These are phyloP conservation scores for Spilogale gracilis DNA, from an alignment of 2,113 vertebrate species.

Conservation along the genomic window DNA sequence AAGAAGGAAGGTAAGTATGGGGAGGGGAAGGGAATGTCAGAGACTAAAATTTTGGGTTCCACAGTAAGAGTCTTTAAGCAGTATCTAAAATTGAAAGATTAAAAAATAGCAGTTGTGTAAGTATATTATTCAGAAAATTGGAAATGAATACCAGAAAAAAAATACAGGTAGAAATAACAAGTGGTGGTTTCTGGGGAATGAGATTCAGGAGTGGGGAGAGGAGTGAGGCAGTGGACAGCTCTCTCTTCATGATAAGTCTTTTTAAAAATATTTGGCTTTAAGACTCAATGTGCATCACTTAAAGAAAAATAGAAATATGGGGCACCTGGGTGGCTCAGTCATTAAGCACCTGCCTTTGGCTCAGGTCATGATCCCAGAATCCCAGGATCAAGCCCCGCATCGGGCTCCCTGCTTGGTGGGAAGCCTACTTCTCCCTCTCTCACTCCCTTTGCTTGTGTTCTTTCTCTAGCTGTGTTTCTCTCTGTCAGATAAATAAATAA, in stretches of 20 bases:
- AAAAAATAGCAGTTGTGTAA: slow-evolving; percentile 10
- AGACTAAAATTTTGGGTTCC: slow-evolving; percentile 48
- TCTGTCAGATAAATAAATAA: too few relatives aligned
- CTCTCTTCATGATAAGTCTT: slow-evolving; percentile 50
- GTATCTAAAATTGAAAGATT: slow-evolving; percentile 41
- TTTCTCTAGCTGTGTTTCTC: too few relatives aligned
- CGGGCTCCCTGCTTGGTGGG: too few relatives aligned
- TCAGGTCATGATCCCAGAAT: too few relatives aligned
- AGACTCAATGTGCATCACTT: not conserved
- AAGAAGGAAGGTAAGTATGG: not conserved
- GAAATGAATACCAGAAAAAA: slow-evolving; percentile 14
- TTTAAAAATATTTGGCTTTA: slow-evolving; percentile 49
- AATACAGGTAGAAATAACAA: not conserved
- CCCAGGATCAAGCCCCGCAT: too few relatives aligned
- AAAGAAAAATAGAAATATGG: slow-evolving; percentile 23
- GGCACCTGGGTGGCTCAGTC: too few relatives aligned
- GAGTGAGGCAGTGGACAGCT: not conserved
- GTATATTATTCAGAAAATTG: slow-evolving; percentile 59
- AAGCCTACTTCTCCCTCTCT: too few relatives aligned
- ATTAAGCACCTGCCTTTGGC: too few relatives aligned
- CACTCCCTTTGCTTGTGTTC: too few relatives aligned
- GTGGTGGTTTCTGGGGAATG: not conserved
- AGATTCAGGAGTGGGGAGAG: not conserved
- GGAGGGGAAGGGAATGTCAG: not conserved
- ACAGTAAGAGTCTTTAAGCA: slow-evolving; percentile 1